Evolutionary conservation across 2,888 invertebrate species (phyloP), one percentile per base, ranked within the genome.

Genomic region (Pterostichus niger): DNA sequence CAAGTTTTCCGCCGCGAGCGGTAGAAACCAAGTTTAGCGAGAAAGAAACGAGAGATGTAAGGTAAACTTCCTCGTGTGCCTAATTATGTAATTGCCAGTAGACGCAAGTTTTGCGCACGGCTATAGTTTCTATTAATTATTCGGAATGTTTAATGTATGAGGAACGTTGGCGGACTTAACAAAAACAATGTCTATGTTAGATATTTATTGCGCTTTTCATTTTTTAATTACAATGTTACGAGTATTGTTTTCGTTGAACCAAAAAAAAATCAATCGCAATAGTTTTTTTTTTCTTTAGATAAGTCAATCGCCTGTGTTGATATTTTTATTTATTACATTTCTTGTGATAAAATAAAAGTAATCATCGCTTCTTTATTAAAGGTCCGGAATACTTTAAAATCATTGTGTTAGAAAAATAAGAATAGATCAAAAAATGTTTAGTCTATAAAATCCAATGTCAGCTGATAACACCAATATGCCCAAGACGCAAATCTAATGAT

Each of bases 161-260:
- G 59, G 46, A 46, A 71, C 71, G 71, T 71, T 40, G 71, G 71
- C 6, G 71, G 10, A n/a, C 17, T 71, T 2, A 17, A 71, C 9
- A 71, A 46, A 44, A 71, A 71, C 44, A 71, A 44, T 44, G 46
- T 24, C 17, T 33, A 68, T 68, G 35, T 68, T 68, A 33, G 44
- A 71, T 71, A 64, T 64, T 64, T 71, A 64, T 64, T 64, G 35
- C 64, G 64, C 33, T 35, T 64, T 64, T 40, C n/a, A 64, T 64
- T 33, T 33, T 35, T 31, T 33, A 35, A n/a, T 49, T 49, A 49
- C 49, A 6, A 49, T 5, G 40, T 7, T 0, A 40, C 6, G 40
- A 5, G n/a, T 64, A 64, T 35, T 64, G 64, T 64, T 64, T 64
- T 64, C 31, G 11, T 49, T 49, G 49, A 13, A n/a, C 13, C 49